Evolutionary conservation across 2,888 invertebrate species (phyloP), one percentile per base, ranked within the genome.

Genomic region (Limnephilus auricula): DNA sequence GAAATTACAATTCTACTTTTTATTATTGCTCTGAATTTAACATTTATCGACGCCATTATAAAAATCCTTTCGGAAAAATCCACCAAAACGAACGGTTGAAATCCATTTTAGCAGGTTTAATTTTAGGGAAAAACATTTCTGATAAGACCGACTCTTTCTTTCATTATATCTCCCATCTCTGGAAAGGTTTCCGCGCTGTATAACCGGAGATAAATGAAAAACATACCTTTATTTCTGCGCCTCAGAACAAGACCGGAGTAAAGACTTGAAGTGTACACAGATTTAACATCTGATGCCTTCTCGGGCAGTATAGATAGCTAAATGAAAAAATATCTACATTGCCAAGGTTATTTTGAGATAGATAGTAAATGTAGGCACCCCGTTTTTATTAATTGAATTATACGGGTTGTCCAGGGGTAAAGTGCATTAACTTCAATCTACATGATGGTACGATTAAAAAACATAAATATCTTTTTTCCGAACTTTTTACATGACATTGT

Each of bases 181-280:
- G 32, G 34, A 82, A 85, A 85, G 37, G 40, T 40, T 85, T 40
- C n/a, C 85, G 25, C 45, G 30, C 85, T n/a, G 85, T 30, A 12
- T 40, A 85, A 45, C 45, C 85, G 85, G n/a, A 45, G 85, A 85
- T 45, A 85, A 85, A 85, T 85, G 85, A 85, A 85, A 85, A 85
- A 65, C 65, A 65, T 65, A 65, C 65, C 65, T 65, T n/a, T 25
- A 65, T 65, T 65, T 65, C 65, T 9, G 65, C 25, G 65, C 65
- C 65, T 65, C 65, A 65, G 65, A 65, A n/a, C 25, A 25, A 65
- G 25, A 65, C 9, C 0, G 65, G 25, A n/a, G 25, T 65, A 65
- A 65, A 25, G 25, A 65, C 65, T 65, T 65, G 25, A 25, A 65
- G 18, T 25, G 2, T 40, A 40, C 5, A 65, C 25, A 9, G 25